A percentile compares a stretch with the other conserved stretches of the same genome.
Evolutionary conservation across 2,113 vertebrate genomes (phyloP).

Genomic region (Fregata magnificens): DNA sequence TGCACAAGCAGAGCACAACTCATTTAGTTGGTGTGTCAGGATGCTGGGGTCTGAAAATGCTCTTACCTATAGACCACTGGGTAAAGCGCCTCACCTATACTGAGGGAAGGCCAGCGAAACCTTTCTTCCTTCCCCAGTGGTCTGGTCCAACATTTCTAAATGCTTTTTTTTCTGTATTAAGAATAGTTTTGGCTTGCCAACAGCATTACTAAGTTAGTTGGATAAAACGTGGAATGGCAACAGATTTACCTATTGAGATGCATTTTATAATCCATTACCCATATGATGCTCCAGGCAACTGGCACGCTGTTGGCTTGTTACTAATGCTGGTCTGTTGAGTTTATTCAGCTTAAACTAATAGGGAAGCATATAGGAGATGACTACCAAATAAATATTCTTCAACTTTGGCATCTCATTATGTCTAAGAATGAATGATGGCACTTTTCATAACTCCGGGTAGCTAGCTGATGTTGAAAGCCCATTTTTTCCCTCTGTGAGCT

Average conservation of each 20-base stretch:
- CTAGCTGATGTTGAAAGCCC: neutral
- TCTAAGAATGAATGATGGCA: neutral
- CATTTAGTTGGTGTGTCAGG: rapidly evolving
- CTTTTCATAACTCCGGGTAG: neutral
- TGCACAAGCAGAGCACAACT: neutral
- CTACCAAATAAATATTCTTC: slow-evolving; percentile 34
- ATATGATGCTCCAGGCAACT: neutral
- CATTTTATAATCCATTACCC: slow-evolving; percentile 23
- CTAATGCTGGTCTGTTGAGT: slow-evolving; percentile 5
- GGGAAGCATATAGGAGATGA: neutral
- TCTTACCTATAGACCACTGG: neutral
- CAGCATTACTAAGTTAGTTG: neutral
- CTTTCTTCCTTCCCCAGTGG: neutral
- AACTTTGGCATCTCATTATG: neutral
- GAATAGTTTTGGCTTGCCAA: neutral
- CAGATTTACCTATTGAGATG: slow-evolving; percentile 18
- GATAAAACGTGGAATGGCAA: neutral
- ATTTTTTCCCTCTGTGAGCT: neutral
- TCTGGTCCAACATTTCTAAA: neutral
- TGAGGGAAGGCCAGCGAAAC: neutral
- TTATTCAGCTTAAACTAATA: slow-evolving; percentile 25
- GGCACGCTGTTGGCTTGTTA: neutral
- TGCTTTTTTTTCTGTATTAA: neutral
- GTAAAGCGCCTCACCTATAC: rapidly evolving
- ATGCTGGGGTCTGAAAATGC: neutral